Percentiles rank a stretch among this genome's conserved stretches.
Conservation (phyloP, 2,797 vertebrate species). For the Pangasius krempfi region DNA sequence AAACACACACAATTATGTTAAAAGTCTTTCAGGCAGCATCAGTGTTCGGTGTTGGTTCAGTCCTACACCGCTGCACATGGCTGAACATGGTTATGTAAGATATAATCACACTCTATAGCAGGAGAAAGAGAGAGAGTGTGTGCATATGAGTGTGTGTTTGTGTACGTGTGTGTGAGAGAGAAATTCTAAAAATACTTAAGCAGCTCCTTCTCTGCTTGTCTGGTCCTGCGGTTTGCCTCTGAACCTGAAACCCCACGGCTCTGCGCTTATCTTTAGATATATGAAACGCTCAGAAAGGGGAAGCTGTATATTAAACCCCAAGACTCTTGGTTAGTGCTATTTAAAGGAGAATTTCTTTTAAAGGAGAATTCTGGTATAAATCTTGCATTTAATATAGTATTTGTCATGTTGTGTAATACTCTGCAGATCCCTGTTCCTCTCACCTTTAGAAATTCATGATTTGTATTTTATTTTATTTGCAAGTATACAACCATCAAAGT, state of each 20-base stretch:
- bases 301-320: slow-evolving; percentile 7
- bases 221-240: slow-evolving; percentile 18
- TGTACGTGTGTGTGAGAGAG: neutral
- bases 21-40: slow-evolving; percentile 15
- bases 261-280: slow-evolving; percentile 29
- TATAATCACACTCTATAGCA: slow-evolving; percentile 31
- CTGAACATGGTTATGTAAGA: slow-evolving; percentile 51
- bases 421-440: neutral
- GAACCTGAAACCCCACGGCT: slow-evolving; percentile 26
- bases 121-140: neutral
- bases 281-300: neutral
- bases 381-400: neutral
- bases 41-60: neutral
- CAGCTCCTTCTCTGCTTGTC: slow-evolving; percentile 15
- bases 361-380: neutral
- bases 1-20: slow-evolving; percentile 1
- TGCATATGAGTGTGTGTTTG: neutral
- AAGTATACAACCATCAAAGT: neutral
- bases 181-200: slow-evolving; percentile 21
- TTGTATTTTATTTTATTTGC: neutral
- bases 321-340: neutral
- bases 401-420: neutral
- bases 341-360: neutral
- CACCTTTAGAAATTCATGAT: neutral
- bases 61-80: neutral